Evolutionary conservation across 2,888 invertebrate species (phyloP).

Genomic region (Periphyllus acericola): DNA sequence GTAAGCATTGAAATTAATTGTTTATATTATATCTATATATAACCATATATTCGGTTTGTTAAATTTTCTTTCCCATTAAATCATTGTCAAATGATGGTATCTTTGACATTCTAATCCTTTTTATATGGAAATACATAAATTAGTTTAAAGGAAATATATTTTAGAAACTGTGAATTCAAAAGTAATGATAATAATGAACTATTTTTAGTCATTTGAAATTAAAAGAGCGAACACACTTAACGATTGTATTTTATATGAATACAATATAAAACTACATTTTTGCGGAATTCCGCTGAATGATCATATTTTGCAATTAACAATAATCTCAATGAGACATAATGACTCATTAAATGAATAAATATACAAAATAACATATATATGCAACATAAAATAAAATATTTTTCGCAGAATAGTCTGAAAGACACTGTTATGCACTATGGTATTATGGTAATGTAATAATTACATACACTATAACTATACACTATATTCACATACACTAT

Average conservation of each 20-base stretch:
- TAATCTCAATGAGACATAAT: background rate
- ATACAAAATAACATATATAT: background rate
- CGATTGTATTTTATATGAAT: background rate
- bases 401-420: background rate
- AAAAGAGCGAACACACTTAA: background rate
- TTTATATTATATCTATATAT: background rate
- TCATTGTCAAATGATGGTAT: background rate
- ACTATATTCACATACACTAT: too few species aligned
- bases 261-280: background rate
- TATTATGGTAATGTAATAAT: background rate
- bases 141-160: background rate
- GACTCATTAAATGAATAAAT: constrained; percentile 17
- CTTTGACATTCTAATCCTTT: constrained; percentile 26
- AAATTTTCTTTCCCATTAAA: background rate
- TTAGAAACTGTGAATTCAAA: background rate
- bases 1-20: background rate
- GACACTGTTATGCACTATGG: too few species aligned
- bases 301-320: too few species aligned
- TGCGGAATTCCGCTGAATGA: too few species aligned
- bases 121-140: background rate
- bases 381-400: background rate
- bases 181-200: constrained; percentile 4
- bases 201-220: background rate
- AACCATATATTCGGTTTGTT: background rate
- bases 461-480: too few species aligned